phyloP scores from a whole-genome alignment of 1,140 invertebrate species.

The Tetraneura akinire region DNA sequence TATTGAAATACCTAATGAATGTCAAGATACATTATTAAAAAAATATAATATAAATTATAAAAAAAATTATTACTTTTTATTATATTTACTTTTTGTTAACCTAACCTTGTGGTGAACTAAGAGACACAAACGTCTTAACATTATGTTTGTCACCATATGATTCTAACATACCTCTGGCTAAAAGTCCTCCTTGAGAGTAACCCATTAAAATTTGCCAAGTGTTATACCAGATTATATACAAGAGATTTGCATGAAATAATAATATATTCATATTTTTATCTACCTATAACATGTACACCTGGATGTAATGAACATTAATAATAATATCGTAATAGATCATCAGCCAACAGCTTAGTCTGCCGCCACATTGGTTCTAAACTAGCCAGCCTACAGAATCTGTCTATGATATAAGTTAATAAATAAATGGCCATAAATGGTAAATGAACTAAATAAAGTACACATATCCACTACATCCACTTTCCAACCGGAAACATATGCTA shows the following conservation, averaged over 20 bases:
- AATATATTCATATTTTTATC: background rate
- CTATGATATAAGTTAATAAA: conserved; percentile 74
- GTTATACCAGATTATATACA: background rate
- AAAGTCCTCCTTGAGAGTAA: conserved; percentile 83
- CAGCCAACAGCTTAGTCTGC: conserved; percentile 75
- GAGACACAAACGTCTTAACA: conserved; percentile 81
- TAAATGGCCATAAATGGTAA: too few relatives aligned
- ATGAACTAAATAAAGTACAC: too few relatives aligned
- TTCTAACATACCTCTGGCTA: conserved; percentile 77
- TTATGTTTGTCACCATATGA: conserved; percentile 75
- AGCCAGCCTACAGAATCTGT: conserved; percentile 74
- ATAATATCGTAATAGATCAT: conserved; percentile 73
- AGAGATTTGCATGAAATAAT: background rate
- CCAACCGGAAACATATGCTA: too few relatives aligned
- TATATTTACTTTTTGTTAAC: too few relatives aligned
- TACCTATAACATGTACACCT: conserved; percentile 79
- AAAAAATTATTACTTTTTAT: too few relatives aligned
- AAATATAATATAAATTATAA: too few relatives aligned
- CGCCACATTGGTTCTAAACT: conserved; percentile 83
- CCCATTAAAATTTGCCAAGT: conserved; percentile 60
- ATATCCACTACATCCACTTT: too few relatives aligned
- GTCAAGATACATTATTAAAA: too few relatives aligned
- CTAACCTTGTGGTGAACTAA: conserved; percentile 88
- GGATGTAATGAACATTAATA: conserved; percentile 72
- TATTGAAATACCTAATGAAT: too few relatives aligned